These are phyloP conservation scores for Aporophyla lueneburgensis DNA, from an alignment of 2,888 invertebrate genomes.

Conservation along the genomic window DNA sequence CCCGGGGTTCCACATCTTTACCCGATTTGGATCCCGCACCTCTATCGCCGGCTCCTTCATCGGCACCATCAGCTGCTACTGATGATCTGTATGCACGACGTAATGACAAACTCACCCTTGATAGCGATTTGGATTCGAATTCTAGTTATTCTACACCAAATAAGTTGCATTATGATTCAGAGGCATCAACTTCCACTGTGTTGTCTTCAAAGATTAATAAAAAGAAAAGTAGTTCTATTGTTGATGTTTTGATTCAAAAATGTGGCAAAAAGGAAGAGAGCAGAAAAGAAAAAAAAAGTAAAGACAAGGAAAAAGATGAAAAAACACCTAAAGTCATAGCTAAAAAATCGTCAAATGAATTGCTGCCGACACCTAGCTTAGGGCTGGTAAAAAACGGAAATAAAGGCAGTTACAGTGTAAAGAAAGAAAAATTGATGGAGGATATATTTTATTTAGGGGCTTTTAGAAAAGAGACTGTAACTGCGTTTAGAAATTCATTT, in stretches of 20 bases:
- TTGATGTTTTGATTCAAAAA: constrained; percentile 92
- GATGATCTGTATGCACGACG: constrained; percentile 89
- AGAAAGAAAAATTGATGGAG: constrained; percentile 89
- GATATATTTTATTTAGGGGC: constrained; percentile 92
- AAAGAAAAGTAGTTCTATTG: constrained; percentile 91
- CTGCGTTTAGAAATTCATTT: constrained; percentile 92
- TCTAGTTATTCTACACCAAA: constrained; percentile 91
- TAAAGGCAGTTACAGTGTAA: constrained; percentile 83
- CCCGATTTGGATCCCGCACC: constrained; percentile 95
- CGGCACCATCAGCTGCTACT: constrained; percentile 91
- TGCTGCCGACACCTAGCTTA: constrained; percentile 92
- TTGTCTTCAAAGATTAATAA: constrained; percentile 90
- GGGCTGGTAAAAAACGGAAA: constrained; percentile 83
- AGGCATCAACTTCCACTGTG: constrained; percentile 93
- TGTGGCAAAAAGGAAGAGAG: constrained; percentile 91
- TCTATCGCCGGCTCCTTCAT: constrained; percentile 93
- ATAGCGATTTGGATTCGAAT: constrained; percentile 93
- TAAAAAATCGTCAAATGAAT: constrained; percentile 90
- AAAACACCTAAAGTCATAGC: constrained; percentile 90
- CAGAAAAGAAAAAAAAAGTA: constrained; percentile 85
- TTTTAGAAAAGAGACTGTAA: constrained; percentile 93
- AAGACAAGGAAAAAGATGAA: constrained; percentile 90
- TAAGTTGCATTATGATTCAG: constrained; percentile 92
- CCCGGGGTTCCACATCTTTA: constrained; percentile 93
- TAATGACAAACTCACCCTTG: constrained; percentile 87